phyloP scores from a whole-genome alignment of 2,888 invertebrate genomes.

The Sussaba pulchella region DNA sequence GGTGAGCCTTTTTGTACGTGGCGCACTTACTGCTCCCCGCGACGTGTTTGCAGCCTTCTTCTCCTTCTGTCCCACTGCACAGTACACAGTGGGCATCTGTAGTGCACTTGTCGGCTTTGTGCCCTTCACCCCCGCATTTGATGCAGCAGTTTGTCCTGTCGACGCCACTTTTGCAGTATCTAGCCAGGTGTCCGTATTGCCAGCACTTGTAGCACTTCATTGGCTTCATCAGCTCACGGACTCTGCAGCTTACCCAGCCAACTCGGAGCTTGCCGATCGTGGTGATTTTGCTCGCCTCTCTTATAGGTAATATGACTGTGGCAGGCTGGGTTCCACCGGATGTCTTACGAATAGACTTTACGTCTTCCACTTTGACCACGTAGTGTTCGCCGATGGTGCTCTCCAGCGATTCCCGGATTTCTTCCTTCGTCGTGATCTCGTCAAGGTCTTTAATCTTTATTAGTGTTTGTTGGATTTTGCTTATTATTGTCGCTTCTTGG shows the following conservation, averaged over 20 bases:
- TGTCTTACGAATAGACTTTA: constrained; percentile 41
- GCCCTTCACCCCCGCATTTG: constrained; percentile 57
- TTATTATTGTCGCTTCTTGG: neutral
- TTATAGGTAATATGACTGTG: constrained; percentile 20
- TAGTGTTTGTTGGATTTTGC: neutral
- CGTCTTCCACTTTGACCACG: neutral
- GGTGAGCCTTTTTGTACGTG: constrained; percentile 46
- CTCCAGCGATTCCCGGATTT: constrained; percentile 31
- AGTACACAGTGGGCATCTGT: constrained; percentile 39
- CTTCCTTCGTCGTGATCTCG: constrained; percentile 51
- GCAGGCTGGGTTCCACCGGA: constrained; percentile 52
- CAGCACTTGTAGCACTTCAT: constrained; percentile 47
- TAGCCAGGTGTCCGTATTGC: constrained; percentile 50
- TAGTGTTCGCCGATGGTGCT: neutral
- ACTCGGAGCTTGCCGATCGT: constrained; percentile 17
- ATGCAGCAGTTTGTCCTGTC: constrained; percentile 48
- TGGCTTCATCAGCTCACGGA: constrained; percentile 21
- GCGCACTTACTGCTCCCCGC: constrained; percentile 60
- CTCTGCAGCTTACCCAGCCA: constrained; percentile 43
- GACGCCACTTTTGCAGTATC: constrained; percentile 43
- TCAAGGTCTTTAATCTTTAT: constrained; percentile 59
- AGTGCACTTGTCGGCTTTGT: constrained; percentile 48
- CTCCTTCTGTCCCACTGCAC: constrained; percentile 26
- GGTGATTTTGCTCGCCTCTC: constrained; percentile 7
- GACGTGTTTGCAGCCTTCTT: constrained; percentile 14